phyloP scores from a whole-genome alignment of 2,888 invertebrate species.

The Strigamia transsilvanica region DNA sequence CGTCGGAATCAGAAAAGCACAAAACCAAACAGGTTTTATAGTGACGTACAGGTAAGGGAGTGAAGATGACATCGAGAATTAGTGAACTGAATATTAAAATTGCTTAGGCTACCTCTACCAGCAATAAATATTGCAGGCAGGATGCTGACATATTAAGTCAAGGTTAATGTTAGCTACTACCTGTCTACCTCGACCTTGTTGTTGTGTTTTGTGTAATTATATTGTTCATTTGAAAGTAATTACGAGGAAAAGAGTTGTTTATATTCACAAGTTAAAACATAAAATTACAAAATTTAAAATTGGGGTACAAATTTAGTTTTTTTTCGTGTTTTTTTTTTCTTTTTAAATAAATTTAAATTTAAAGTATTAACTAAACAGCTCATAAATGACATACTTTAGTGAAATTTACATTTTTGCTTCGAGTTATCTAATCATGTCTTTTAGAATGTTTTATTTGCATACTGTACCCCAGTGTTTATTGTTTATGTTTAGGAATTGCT shows the following conservation, averaged over 20 bases:
- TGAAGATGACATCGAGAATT: background rate
- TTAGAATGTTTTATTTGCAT: too few relatives aligned
- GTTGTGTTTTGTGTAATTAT: background rate
- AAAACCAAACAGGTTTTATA: background rate
- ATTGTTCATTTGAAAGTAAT: background rate
- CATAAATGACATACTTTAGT: too few relatives aligned
- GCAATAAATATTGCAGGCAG: background rate
- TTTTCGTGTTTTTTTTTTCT: background rate
- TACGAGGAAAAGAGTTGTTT: background rate
- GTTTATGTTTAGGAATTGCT: too few relatives aligned
- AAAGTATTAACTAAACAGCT: too few relatives aligned
- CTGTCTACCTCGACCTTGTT: background rate
- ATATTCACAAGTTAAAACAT: background rate
- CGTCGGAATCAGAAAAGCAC: background rate
- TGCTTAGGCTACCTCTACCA: background rate
- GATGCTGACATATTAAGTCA: background rate
- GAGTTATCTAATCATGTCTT: too few relatives aligned
- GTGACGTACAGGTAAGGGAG: background rate
- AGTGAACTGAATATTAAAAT: slow-evolving; percentile 1
- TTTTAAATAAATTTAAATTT: too few relatives aligned
- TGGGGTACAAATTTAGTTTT: too few relatives aligned
- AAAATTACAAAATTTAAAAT: background rate
- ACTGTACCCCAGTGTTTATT: too few relatives aligned
- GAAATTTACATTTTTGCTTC: too few relatives aligned
- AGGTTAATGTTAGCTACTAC: background rate